Conservation (phyloP, 2,113 vertebrate species). For the Malurus elegans region DNA sequence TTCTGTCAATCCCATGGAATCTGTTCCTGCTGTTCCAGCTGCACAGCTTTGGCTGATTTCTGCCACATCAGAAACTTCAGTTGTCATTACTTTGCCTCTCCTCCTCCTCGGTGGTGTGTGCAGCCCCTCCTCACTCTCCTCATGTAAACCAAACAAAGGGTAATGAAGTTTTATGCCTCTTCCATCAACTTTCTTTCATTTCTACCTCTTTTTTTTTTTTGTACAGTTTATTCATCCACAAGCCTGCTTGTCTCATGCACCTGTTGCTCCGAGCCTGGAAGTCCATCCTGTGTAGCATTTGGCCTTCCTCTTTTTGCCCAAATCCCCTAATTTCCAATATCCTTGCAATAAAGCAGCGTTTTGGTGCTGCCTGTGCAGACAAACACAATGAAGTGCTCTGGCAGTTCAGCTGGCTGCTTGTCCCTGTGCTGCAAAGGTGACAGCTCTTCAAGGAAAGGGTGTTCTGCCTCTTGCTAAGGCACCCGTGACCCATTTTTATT, state of each 20-base stretch:
- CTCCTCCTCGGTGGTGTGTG: background rate
- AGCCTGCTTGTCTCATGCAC: background rate
- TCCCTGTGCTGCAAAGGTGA: background rate
- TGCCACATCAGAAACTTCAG: background rate
- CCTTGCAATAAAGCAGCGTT: background rate
- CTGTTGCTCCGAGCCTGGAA: background rate
- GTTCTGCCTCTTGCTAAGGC: background rate
- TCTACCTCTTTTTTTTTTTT: background rate
- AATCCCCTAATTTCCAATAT: background rate
- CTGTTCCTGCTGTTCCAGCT: background rate
- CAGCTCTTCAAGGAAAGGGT: slow-evolving; percentile 23
- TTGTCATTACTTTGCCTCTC: background rate
- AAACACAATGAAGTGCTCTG: background rate
- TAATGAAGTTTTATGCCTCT: background rate
- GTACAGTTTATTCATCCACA: background rate
- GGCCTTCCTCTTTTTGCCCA: background rate
- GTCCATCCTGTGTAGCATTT: background rate
- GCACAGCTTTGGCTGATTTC: background rate
- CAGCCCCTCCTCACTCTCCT: background rate
- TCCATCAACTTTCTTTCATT: background rate
- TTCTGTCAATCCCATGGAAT: background rate
- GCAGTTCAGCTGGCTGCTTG: background rate
- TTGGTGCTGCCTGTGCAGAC: background rate
- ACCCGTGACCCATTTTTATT: slow-evolving; percentile 63
- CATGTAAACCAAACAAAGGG: background rate